Evolutionary conservation across 2,797 vertebrate genomes (phyloP), one percentile per base, ranked within the genome.

Genomic region (Lagorchestes hirsutus): DNA sequence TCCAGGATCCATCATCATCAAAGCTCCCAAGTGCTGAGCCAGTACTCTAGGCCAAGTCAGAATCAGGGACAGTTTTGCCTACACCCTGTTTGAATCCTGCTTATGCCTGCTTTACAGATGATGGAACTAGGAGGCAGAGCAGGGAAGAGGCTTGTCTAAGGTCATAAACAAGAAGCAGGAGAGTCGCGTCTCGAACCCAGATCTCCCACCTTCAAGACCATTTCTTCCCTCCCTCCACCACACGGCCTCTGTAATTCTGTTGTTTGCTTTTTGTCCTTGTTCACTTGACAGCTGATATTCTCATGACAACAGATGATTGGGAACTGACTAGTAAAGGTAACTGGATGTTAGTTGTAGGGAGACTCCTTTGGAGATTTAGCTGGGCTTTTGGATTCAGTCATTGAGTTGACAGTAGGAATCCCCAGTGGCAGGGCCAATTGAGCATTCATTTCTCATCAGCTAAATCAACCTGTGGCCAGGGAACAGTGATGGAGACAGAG

Each of bases 391-490:
- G 74, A 46, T 50, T 29, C 55, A 93, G 93, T 94, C 92, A 40
- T 92, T 50, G 74, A 87, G 31, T 27, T 90, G 94, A 56, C 28
- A 96, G 40, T 29, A 95, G 16, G 11, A 93, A 55, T 55, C 54
- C 92, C 56, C 6, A 82, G 57, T 90, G n/a, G 93, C 55, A 54
- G 56, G 31, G 59, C 22, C 50, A 93, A 13, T 28, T 82, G 46
- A 58, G 4, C 13, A 93, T 13, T 29, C 46, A 82, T 82, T 54
- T 46, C 27, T 13, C 24, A 82, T 59, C 93, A 92, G 55, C 74
- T 52, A 95, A 62, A 92, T 91, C 3, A 93, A 24, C 54, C 90
- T 59, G 52, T 97, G 62, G 13, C 96, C 93, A 96, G 34, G 55
- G 97, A 54, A 22, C 0, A 0, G 22, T 93, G 54, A 55, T 10